Evolutionary conservation across 2,113 vertebrate genomes (phyloP).

Genomic region (Actinemys pallida): DNA sequence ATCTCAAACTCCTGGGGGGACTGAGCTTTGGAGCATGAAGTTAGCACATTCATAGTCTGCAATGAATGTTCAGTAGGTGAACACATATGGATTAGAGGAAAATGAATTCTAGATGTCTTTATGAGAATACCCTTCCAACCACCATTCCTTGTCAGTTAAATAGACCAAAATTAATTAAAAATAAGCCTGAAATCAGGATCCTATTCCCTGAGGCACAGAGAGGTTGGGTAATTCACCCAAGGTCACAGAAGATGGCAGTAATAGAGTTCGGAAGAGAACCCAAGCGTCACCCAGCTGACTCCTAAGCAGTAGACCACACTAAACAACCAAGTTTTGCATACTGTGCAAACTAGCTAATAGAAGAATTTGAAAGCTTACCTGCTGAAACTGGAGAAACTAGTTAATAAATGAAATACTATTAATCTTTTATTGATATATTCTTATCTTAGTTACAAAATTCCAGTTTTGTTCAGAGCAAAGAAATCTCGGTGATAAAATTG

Average conservation of each 20-base stretch:
- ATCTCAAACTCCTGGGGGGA: neutral
- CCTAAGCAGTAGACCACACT: neutral
- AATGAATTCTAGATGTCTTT: neutral
- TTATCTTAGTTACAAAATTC: neutral
- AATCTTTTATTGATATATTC: neutral
- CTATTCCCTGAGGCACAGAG: neutral
- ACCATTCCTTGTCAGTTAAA: neutral
- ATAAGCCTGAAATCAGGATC: neutral
- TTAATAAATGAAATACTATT: neutral
- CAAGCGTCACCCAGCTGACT: neutral
- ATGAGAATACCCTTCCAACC: neutral
- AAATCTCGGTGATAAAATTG: neutral
- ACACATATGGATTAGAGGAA: fast-evolving
- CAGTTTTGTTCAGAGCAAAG: neutral
- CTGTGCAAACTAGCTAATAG: too few species aligned
- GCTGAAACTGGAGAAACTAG: neutral
- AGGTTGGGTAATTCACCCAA: neutral
- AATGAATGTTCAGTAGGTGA: fast-evolving
- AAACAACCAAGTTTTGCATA: neutral
- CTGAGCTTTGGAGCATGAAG: neutral
- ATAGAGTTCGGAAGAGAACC: neutral
- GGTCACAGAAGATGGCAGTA: neutral
- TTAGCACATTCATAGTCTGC: neutral
- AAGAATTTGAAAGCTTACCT: neutral
- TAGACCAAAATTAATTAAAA: neutral